Evolutionary conservation across 2,113 vertebrate genomes (phyloP), one percentile per base, ranked within the genome.

Genomic region (Scophthalmus maximus): DNA sequence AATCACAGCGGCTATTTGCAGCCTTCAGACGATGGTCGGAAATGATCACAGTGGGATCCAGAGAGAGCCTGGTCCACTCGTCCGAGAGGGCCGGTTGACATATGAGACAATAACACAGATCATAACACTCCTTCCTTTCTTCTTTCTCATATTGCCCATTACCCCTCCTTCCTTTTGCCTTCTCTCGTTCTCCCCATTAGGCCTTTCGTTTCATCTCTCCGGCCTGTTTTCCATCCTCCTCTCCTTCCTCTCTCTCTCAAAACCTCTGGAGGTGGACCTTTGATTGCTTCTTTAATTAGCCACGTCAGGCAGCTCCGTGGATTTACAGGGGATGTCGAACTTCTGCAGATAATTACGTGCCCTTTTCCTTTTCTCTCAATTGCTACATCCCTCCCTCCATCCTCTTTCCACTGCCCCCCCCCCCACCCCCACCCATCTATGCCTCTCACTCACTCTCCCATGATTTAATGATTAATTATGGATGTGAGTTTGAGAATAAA

Each of bases 391-490:
- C 65, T 75, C 72, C 57, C 75, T 87, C 84, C 68, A 51, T 81
- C 78, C 79, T 76, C 60, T 80, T 82, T 83, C 72, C 82, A 78
- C 86, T 46, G 52, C 47, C 36, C 94, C 94, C 4, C 11, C 6
- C 36, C 18, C 42, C 94, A 12, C 18, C 42, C 18, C 18, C 17
- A 94, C 59, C 79, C 68, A 73, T 88, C 78, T 76, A 71, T 79
- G 87, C 73, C 93, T 94, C 83, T 89, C 86, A 85, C 78, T 89
- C 87, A 90, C 81, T 82, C 86, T 87, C 88, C 70, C 79, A 95
- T 96, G 95, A 97, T 96, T 96, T 96, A 95, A 95, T 97, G 96
- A 97, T 97, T 98, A 97, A 98, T 98, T 97, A 97, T 95, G 95
- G 94, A 96, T 97, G 96, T 95, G 95, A 95, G 95, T 95, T 95